Evolutionary conservation across 2,888 invertebrate genomes (phyloP).

Genomic region (Nephrotoma appendiculata): DNA sequence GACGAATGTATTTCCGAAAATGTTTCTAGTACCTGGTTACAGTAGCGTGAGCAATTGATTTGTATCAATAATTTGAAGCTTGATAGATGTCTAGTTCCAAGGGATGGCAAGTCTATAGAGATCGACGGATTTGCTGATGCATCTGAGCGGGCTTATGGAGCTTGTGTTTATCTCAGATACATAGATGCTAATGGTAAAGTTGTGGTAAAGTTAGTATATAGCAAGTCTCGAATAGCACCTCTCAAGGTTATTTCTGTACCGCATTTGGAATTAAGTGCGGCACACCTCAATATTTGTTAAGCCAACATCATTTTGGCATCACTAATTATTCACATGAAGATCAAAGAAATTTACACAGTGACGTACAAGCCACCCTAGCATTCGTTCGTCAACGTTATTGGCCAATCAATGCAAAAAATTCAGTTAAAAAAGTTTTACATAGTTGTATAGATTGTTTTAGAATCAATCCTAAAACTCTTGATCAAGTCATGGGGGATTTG

Average conservation of each 20-base stretch:
- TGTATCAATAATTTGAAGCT: background rate
- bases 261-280: constrained; percentile 18
- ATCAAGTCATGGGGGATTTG: background rate
- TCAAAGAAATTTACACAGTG: too few species aligned
- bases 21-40: constrained; percentile 8
- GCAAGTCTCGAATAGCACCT: constrained; percentile 3
- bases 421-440: background rate
- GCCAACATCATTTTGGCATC: too few species aligned
- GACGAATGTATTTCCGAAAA: constrained; percentile 14
- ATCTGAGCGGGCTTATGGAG: too few species aligned
- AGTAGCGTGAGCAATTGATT: background rate
- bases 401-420: background rate
- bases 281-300: too few species aligned
- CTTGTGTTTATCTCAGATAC: constrained; percentile 8
- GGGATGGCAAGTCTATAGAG: constrained; percentile 7
- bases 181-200: constrained; percentile 5
- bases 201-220: background rate
- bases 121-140: too few species aligned
- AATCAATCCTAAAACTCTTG: background rate
- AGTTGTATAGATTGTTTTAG: background rate
- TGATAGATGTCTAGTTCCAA: background rate
- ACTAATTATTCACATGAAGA: too few species aligned
- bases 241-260: constrained; percentile 15
- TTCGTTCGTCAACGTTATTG: too few species aligned
- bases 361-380: too few species aligned